phyloP scores from a whole-genome alignment of 1,140 invertebrate genomes.

The Ooceraea biroi region DNA sequence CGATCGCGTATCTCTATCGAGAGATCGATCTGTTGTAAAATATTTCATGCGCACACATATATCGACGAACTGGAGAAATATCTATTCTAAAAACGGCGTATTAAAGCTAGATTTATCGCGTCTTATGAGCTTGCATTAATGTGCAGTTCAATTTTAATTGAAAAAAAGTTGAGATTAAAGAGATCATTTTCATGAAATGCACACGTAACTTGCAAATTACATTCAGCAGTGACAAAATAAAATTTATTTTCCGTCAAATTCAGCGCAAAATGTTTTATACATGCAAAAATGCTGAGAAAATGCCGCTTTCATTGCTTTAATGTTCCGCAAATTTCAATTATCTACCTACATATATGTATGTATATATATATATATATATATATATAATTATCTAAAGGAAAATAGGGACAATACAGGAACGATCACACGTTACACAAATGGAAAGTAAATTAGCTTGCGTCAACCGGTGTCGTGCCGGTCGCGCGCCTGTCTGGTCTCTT shows the following conservation, averaged over 20 bases:
- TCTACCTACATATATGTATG: too few relatives aligned
- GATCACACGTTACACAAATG: too few relatives aligned
- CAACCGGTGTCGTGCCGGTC: not conserved
- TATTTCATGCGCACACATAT: not conserved
- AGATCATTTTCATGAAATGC: not conserved
- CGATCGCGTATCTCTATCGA: conserved; percentile 19
- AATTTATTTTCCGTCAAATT: not conserved
- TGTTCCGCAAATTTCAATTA: too few relatives aligned
- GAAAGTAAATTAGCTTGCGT: not conserved
- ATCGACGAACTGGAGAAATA: not conserved
- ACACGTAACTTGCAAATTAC: not conserved
- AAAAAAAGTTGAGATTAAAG: not conserved
- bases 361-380: too few relatives aligned
- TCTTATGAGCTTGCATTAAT: not conserved
- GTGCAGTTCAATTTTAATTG: not conserved
- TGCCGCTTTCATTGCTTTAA: too few relatives aligned
- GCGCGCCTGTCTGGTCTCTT: not conserved
- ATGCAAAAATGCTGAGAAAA: not conserved
- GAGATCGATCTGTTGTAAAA: conserved; percentile 35
- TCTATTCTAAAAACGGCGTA: not conserved
- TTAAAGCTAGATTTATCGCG: not conserved
- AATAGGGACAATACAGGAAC: too few relatives aligned
- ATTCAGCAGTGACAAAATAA: not conserved
- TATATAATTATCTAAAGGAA: too few relatives aligned
- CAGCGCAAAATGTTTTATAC: not conserved